A percentile compares a stretch with the other conserved stretches of the same genome.
phyloP scores from a whole-genome alignment of 92 coral and sea anemone genomes.

The Paramuricea clavata region DNA sequence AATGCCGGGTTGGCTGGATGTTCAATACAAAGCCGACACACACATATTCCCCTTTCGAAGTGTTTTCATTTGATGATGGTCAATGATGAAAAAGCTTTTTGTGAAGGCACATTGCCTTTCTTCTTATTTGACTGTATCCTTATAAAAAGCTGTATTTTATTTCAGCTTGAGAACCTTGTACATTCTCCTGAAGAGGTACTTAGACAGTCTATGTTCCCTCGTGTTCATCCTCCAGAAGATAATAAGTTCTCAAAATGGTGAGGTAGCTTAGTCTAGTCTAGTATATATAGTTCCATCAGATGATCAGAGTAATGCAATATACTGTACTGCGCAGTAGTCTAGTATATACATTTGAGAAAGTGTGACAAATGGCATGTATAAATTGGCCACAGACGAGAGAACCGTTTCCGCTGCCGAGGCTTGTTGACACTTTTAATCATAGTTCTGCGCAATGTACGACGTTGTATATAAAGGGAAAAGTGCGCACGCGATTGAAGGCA shows the following conservation, averaged over 20 bases:
- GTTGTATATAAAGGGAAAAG: too few species aligned
- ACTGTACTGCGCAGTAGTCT: too few species aligned
- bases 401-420: too few species aligned
- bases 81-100: background rate
- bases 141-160: background rate
- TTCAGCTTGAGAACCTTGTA: constrained; percentile 76
- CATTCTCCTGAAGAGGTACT: constrained; percentile 80
- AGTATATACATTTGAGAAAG: background rate
- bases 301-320: too few species aligned
- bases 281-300: background rate
- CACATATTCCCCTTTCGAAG: background rate
- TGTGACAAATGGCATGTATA: background rate
- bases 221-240: constrained; percentile 79
- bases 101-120: background rate
- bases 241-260: constrained; percentile 86
- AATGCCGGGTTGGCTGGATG: too few species aligned
- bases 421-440: too few species aligned
- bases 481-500: too few species aligned
- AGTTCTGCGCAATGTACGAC: too few species aligned
- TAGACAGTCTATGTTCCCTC: constrained; percentile 94
- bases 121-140: background rate
- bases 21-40: too few species aligned
- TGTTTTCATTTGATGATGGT: background rate
- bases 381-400: too few species aligned
- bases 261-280: constrained; percentile 32